Evolutionary conservation across 2,888 invertebrate genomes (phyloP).

Genomic region (Cecidostiba fungosa): DNA sequence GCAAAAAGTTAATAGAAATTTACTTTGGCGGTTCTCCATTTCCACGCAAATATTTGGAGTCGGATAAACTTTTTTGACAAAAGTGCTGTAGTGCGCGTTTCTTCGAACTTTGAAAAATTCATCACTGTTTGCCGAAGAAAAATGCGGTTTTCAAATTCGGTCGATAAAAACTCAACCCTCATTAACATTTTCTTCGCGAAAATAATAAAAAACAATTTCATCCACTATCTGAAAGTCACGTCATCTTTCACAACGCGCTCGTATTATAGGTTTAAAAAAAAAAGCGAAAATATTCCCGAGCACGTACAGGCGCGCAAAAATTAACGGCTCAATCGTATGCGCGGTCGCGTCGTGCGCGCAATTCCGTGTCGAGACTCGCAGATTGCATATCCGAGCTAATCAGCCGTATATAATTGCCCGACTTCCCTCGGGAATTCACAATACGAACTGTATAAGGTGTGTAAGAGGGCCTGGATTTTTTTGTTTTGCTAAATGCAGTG

Average conservation of each 20-base stretch:
- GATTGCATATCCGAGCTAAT: constrained; percentile 19
- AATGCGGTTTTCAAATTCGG: too few species aligned
- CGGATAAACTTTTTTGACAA: too few species aligned
- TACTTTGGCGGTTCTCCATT: neutral
- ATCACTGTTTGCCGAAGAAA: too few species aligned
- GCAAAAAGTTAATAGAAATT: neutral
- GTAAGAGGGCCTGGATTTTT: neutral
- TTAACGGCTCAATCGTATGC: constrained; percentile 16
- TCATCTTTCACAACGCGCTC: too few species aligned
- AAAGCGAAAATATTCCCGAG: neutral
- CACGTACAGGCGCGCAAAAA: neutral
- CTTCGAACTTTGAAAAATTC: too few species aligned
- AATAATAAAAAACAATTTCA: too few species aligned
- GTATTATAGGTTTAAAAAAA: too few species aligned
- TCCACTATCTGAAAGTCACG: too few species aligned
- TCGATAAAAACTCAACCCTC: too few species aligned
- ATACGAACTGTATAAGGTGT: neutral
- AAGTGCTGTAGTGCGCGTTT: too few species aligned
- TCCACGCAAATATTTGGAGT: too few species aligned
- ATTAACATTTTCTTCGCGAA: too few species aligned
- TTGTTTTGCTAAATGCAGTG: neutral
- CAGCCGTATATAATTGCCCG: constrained; percentile 5
- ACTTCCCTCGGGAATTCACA: neutral
- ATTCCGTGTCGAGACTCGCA: neutral
- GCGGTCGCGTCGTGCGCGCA: neutral